Base-by-base conservation (phyloP, 2,113 vertebrate genomes). In the Rynchops niger region DNA sequence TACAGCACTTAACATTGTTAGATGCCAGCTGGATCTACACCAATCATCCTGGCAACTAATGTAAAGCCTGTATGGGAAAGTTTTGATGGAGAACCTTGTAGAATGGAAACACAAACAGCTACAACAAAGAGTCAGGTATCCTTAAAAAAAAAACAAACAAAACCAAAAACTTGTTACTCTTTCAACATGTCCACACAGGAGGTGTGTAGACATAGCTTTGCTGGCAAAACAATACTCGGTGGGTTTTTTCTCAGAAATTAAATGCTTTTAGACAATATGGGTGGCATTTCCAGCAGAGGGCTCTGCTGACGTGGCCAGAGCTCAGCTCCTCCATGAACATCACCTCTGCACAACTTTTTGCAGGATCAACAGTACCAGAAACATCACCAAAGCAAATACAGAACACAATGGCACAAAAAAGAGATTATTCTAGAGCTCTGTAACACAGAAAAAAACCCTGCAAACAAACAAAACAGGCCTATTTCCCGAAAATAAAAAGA, bases 261-360 rank as follows among this genome's bases (percentile, higher is more conserved):
- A 92, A 50, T 3, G 32, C 6, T 30, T 90, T 91, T 56, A 91
- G 66, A 58, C 87, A 86, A 27, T 3, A n/a, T 0, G 3, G 85
- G 27, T 83, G 76, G 82, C 76, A 95, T 26, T 92, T 91, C 95
- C 93, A 97, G 96, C 86, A 97, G 95, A 95, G 95, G 95, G 90
- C 95, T 96, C 96, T 96, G 88, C 96, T 91, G 95, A 93, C 18
- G 12, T 38, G 58, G 89, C 74, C 90, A 89, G 2, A 90, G 19
- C 81, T 83, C 70, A 12, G 79, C 58, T 61, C 47, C 52, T 90
- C 70, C 9, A 2, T 5, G 0, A 90, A 40, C 20, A 91, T 73
- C 72, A 81, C 71, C 85, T 83, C 88, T 83, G 79, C 62, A 62
- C 74, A 91, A 95, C 94, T 93, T 97, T 74, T 18, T 90, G 78